Percentiles rank a stretch among this genome's conserved stretches.
Evolutionary conservation across 2,888 invertebrate genomes (phyloP).

Genomic region (Synanthedon myopaeformis): DNA sequence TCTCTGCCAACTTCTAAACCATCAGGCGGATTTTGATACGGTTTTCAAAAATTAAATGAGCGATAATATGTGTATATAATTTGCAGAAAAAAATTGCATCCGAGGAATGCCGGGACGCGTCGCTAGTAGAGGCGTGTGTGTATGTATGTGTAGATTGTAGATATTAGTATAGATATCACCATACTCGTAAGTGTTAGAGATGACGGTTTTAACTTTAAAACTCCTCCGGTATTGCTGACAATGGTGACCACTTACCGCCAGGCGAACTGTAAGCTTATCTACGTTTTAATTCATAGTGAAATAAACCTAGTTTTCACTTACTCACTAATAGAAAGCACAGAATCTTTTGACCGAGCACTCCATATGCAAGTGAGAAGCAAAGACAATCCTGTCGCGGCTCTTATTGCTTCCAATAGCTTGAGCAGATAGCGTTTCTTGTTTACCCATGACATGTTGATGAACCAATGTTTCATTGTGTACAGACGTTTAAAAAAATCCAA

Average conservation of each 20-base stretch:
- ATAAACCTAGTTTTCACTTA: slow-evolving; percentile 13
- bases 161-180: no score
- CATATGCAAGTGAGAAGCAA: slow-evolving; percentile 52
- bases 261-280: not conserved
- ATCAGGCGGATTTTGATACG: no score
- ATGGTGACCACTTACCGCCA: not conserved
- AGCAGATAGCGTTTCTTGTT: slow-evolving; percentile 46
- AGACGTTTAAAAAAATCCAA: slow-evolving; percentile 31
- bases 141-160: no score
- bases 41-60: no score
- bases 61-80: no score
- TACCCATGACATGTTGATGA: slow-evolving; percentile 35
- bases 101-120: no score
- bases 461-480: slow-evolving; percentile 43
- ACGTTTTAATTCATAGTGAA: not conserved
- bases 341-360: slow-evolving; percentile 53
- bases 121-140: no score
- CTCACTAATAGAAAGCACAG: slow-evolving; percentile 40
- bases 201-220: no score
- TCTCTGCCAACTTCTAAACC: no score
- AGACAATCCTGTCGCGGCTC: slow-evolving; percentile 43
- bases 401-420: slow-evolving; percentile 34
- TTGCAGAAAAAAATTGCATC: no score
- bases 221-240: no score
- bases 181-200: no score